phyloP scores from a whole-genome alignment of 2,797 vertebrate genomes.

The Phalanger gymnotis region DNA sequence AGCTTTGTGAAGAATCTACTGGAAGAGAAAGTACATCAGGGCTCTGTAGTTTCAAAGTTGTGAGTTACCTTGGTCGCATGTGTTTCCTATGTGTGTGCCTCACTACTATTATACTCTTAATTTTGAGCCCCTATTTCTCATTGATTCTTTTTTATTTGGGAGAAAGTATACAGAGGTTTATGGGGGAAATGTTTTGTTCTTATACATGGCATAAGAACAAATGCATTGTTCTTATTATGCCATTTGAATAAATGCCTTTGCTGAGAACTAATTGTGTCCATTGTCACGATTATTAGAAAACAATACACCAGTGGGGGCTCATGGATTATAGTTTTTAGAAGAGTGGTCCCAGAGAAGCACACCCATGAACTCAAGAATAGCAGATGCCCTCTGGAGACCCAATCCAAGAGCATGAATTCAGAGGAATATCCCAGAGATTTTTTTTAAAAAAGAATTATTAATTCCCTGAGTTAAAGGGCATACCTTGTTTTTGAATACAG shows the following conservation, averaged over 20 bases:
- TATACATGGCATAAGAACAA: too few relatives aligned
- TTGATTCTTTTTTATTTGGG: too few relatives aligned
- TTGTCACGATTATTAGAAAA: neutral
- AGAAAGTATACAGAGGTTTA: too few relatives aligned
- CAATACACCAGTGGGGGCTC: neutral
- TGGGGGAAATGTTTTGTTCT: too few relatives aligned
- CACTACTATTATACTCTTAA: too few relatives aligned
- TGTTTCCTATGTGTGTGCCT: too few relatives aligned
- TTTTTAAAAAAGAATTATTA: neutral
- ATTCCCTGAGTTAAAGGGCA: neutral
- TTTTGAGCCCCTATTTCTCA: too few relatives aligned
- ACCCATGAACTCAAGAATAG: neutral
- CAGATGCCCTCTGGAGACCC: neutral
- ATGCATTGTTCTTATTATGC: neutral
- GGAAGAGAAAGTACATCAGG: too few relatives aligned
- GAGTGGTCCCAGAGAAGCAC: neutral
- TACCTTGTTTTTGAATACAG: neutral
- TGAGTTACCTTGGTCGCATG: too few relatives aligned
- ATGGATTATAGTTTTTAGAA: neutral
- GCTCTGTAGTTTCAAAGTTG: too few relatives aligned
- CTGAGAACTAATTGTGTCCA: too few relatives aligned
- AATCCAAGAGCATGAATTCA: neutral
- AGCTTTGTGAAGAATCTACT: too few relatives aligned
- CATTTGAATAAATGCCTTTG: neutral
- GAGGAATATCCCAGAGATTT: neutral